Evolutionary conservation across 2,888 invertebrate species (phyloP), one percentile per base, ranked within the genome.

Genomic region (Lepidocyrtoides sp.): DNA sequence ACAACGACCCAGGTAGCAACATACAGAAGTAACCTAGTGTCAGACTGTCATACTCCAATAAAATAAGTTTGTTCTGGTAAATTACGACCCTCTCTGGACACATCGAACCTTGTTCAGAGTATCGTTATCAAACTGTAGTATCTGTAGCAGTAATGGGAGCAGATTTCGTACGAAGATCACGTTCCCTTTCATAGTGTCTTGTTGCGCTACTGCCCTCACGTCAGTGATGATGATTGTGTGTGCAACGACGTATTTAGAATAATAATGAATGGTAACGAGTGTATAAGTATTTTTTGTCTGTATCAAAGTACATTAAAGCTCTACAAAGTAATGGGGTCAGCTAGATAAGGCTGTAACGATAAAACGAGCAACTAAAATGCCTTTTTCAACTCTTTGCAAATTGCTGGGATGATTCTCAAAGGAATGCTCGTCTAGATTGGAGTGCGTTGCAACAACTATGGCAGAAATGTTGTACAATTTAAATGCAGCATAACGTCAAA

Each of bases 351-450:
- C 36, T 69, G 8, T 41, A 69, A 41, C 41, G 69, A 69, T 69
- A 69, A 69, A 69, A 69, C 20, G 10, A 69, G 36, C 5, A 63
- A 41, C 4, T 10, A 36, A 57, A 14, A 60, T 20, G 8, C 1
- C 44, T n/a, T 2, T 23, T 36, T 12, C 54, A 54, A 69, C 23
- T 66, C 44, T 23, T 8, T 48, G 23, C 84, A 48, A 63, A 84
- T 84, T 84, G 63, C 54, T 84, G 0, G 41, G 36, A 75, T 57
- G 54, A 75, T 72, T 72, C 85, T 85, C 85, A 20, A 72, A 72
- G 85, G 85, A 75, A 85, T 75, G 72, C 85, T 75, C 72, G 72
- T 85, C 57, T 85, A 36, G 84, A 66, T n/a, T n/a, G n/a, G n/a
- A n/a, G n/a, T n/a, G 32, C 51, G 72, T 20, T 32, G 32, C 32